These are phyloP conservation scores for Phrynocephalus forsythii DNA, from an alignment of 2,797 vertebrate species.

Conservation along the genomic window DNA sequence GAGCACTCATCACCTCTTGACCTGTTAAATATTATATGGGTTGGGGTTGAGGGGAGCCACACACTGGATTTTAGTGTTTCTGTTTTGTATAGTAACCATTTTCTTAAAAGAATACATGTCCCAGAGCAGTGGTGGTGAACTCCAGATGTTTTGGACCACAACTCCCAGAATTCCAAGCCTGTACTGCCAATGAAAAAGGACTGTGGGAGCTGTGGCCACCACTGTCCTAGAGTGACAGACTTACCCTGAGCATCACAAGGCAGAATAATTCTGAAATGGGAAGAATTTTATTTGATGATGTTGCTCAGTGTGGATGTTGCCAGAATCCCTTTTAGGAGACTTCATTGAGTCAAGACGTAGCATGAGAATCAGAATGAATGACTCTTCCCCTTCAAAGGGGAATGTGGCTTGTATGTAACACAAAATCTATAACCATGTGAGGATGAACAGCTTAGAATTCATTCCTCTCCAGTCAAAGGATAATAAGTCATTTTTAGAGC, in stretches of 20 bases:
- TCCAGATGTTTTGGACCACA: too few relatives aligned
- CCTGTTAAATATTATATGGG: conserved; percentile 38
- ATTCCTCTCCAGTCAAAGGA: conserved; percentile 60
- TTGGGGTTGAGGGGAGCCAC: too few relatives aligned
- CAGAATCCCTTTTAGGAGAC: neutral
- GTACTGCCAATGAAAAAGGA: too few relatives aligned
- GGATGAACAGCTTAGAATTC: conserved; percentile 71
- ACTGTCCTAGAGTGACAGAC: neutral
- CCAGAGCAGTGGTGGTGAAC: too few relatives aligned
- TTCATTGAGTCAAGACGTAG: neutral
- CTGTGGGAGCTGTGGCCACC: too few relatives aligned
- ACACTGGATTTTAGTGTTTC: neutral
- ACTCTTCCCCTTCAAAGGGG: conserved; percentile 61
- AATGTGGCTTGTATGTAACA: conserved; percentile 66
- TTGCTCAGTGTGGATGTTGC: neutral
- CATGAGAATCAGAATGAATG: conserved; percentile 61
- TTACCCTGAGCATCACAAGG: neutral
- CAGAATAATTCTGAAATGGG: neutral
- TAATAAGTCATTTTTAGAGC: conserved; percentile 55
- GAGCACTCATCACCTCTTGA: too few relatives aligned
- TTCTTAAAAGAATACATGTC: neutral
- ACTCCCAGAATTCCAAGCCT: too few relatives aligned
- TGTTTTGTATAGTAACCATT: neutral
- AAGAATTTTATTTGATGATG: neutral
- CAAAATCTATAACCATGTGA: conserved; percentile 69